Evolutionary conservation across 2,797 vertebrate species (phyloP).

Genomic region (Buceros bicornis): DNA sequence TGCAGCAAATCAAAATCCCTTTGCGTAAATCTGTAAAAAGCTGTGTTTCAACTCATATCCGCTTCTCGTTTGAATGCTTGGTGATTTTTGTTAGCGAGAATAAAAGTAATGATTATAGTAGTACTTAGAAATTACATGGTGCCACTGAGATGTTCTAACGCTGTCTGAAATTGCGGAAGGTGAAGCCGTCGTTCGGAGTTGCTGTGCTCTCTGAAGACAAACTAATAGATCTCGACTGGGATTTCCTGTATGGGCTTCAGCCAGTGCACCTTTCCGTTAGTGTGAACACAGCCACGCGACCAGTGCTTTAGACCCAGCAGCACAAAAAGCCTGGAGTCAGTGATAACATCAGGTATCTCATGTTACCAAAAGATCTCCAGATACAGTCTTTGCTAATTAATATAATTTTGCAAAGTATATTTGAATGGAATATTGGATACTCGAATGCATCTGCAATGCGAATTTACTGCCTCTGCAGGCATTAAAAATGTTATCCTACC

Average conservation of each 20-base stretch:
- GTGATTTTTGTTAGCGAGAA: background rate
- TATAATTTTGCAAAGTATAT: background rate
- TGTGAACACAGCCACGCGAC: fast-evolving
- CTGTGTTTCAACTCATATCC: background rate
- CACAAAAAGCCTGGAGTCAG: background rate
- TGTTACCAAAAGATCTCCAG: background rate
- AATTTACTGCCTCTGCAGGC: background rate
- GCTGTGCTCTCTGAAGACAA: background rate
- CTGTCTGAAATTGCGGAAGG: background rate
- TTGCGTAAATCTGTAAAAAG: background rate
- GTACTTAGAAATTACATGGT: background rate
- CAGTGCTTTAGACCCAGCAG: background rate
- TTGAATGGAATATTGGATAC: background rate
- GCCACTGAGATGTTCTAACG: background rate
- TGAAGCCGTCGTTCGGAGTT: background rate
- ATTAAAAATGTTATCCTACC: background rate
- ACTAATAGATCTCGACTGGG: fast-evolving
- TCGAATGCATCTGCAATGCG: background rate
- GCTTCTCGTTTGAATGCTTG: background rate
- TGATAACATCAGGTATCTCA: background rate
- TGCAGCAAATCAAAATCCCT: background rate
- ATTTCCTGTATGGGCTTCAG: background rate
- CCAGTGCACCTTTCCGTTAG: fast-evolving
- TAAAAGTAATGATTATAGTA: background rate
- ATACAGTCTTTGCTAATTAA: background rate